These are phyloP conservation scores for Amphimallon solstitiale DNA, from an alignment of 2,888 invertebrate species.

Conservation along the genomic window DNA sequence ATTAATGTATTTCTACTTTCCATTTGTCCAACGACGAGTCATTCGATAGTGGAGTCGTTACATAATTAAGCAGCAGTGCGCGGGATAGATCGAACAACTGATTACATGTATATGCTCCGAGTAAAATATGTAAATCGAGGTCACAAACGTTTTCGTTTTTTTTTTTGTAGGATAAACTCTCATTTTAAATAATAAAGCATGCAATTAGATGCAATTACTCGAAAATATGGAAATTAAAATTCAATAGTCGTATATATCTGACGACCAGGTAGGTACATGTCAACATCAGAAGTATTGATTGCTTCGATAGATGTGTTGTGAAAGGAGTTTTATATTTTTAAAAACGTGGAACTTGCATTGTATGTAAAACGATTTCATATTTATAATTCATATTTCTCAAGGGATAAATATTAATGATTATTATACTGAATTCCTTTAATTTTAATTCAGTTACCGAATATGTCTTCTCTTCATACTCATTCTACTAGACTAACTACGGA, in stretches of 20 bases:
- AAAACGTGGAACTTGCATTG: too few species aligned
- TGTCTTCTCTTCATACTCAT: too few species aligned
- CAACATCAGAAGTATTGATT: too few species aligned
- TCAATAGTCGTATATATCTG: constrained; percentile 4
- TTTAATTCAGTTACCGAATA: too few species aligned
- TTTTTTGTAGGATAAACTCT: constrained; percentile 1
- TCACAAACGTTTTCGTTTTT: constrained; percentile 7
- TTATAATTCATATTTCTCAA: too few species aligned
- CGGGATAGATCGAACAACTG: constrained; percentile 8
- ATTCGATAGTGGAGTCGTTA: constrained; percentile 3
- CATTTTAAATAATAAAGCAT: constrained; percentile 22
- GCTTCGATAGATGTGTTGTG: too few species aligned
- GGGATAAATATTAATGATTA: too few species aligned
- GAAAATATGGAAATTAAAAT: constrained; percentile 14
- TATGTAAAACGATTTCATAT: too few species aligned
- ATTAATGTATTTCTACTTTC: constrained; percentile 30
- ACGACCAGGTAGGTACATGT: background rate
- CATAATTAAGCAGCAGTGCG: constrained; percentile 16
- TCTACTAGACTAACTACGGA: too few species aligned
- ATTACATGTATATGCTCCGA: constrained; percentile 6
- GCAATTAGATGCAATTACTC: constrained; percentile 32
- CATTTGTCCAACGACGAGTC: constrained; percentile 9
- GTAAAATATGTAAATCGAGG: constrained; percentile 22
- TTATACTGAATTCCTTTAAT: too few species aligned
- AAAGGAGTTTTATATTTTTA: too few species aligned